Evolutionary conservation across 2,113 vertebrate genomes (phyloP), one percentile per base, ranked within the genome.

Genomic region (Elephantulus edwardii): DNA sequence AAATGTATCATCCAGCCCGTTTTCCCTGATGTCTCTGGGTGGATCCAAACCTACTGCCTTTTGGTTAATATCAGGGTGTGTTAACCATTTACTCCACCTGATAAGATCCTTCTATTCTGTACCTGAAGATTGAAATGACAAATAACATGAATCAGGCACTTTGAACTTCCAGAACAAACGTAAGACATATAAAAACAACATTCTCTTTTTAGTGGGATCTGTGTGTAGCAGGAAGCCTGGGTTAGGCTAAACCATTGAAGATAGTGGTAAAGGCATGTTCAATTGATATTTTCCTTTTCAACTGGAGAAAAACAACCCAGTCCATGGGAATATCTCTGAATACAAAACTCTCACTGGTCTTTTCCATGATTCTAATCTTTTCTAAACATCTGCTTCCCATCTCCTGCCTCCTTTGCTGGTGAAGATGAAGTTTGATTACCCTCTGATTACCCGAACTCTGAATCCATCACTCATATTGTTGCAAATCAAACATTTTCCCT

Each of bases 401-500:
- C 48, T 56, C 40, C 78, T 50, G 30, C 66, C 77, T 90, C 76
- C 71, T 26, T 2, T n/a, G 60, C 33, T 54, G 82, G 24, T 4
- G 40, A 79, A 52, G 75, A 74, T 54, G 70, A 79, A 89, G 74
- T 52, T 35, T 88, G 64, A 84, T n/a, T n/a, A n/a, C 58, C 33
- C 54, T 54, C 6, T 38, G n/a, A 89, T 83, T 78, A 50, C 66
- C 78, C 89, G 87, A 72, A 75, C 54, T 60, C 78, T 35, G 46
- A 13, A 22, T 62, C 42, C 48, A 40, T 92, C 89, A 64, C 50
- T 91, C 35, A 6, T 76, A 75, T 13, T 62, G 26, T n/a, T 78
- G 26, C 74, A 48, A 60, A 89, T 38, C 84, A 88, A 87, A 26
- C 80, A 5, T 92, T 93, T 94, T 88, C 89, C 66, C 71, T 62